These are phyloP conservation scores for Corythornis vintsioides DNA, from an alignment of 2,113 vertebrate species.

Conservation along the genomic window DNA sequence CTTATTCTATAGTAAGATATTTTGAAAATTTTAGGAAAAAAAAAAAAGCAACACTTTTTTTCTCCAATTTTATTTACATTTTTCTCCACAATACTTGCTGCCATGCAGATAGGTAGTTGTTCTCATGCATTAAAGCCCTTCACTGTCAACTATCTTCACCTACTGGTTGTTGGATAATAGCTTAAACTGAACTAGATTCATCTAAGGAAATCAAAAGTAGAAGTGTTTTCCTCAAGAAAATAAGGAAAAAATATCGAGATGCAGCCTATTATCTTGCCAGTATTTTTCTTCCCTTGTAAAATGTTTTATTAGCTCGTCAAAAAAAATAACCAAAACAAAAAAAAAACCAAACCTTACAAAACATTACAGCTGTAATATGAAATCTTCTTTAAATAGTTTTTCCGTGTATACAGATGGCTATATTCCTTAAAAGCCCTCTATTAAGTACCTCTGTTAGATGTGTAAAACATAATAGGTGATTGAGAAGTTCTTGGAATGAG, in stretches of 20 bases:
- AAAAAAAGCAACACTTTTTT: not conserved
- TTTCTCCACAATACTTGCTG: not conserved
- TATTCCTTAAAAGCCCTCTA: not conserved
- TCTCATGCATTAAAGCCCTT: not conserved
- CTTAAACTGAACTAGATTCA: not conserved
- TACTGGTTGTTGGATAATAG: not conserved
- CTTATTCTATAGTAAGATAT: not conserved
- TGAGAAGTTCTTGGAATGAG: not conserved
- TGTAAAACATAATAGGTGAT: not conserved
- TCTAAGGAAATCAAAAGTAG: not conserved
- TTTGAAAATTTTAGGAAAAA: not conserved
- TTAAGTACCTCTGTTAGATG: not conserved
- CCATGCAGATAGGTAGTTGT: not conserved
- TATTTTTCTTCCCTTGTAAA: not conserved
- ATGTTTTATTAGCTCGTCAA: not conserved
- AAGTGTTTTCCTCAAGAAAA: not conserved
- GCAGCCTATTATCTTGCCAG: not conserved
- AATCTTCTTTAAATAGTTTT: not conserved
- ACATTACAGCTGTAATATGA: not conserved
- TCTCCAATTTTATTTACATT: not conserved
- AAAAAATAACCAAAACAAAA: not conserved
- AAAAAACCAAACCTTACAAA: not conserved
- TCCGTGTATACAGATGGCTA: not conserved
- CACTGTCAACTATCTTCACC: not conserved
- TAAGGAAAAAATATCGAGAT: not conserved